Evolutionary conservation across 2,113 vertebrate genomes (phyloP), one percentile per base, ranked within the genome.

Genomic region (Boulengerochromis microlepis): DNA sequence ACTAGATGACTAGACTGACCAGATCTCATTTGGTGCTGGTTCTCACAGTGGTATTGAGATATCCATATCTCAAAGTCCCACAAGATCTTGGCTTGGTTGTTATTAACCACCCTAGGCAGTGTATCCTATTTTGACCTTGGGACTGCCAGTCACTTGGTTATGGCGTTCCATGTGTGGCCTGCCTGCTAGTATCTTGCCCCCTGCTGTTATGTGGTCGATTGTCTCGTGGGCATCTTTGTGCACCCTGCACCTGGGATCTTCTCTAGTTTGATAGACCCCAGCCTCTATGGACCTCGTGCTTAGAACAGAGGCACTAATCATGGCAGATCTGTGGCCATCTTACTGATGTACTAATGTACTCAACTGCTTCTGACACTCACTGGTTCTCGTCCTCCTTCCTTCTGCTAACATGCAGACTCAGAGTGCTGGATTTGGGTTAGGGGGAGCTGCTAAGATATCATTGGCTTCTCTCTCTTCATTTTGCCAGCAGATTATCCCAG

Each of bases 231-330:
- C 31, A 35, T 64, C 59, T 64, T 64, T 64, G 59, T 64, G 31
- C 18, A 35, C 18, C 4, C 59, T 64, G 31, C 59, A 64, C 31
- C 59, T 35, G 59, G 31, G 31, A 33, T 64, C 9, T 54, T 54
- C 4, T 0, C 0, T 64, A 11, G 59, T 64, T 64, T 64, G 0
- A 19, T 0, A 64, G 59, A 64, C 0, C 31, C 31, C 59, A 7
- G 59, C 16, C 59, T 64, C 6, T 4, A 64, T 11, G 2, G 16
- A 64, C 16, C 29, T 33, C 16, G 9, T 33, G 29, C 29, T 64
- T 35, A 64, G 59, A 64, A 64, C 59, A 64, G 4, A 33, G 59
- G 6, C 16, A 33, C 29, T 64, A 64, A 64, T 64, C 59, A 19
- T 19, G 16, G 59, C 59, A 64, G 10, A 64, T 61, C 52, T 56